Conservation (phyloP, 2,113 vertebrate species). For the Grus americana region DNA sequence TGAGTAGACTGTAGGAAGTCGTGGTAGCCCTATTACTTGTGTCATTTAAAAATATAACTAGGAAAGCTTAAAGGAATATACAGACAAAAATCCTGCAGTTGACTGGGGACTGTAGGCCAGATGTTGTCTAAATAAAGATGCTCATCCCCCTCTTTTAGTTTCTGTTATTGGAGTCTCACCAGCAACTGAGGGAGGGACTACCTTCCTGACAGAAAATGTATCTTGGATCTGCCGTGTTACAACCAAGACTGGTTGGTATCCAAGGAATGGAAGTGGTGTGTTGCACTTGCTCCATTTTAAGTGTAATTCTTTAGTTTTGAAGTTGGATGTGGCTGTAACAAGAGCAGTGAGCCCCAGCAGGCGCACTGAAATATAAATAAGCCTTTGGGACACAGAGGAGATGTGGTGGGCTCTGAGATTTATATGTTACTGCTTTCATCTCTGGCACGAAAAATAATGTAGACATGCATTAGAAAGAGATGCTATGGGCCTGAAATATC, state of each 20-base stretch:
- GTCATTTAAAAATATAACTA: neutral
- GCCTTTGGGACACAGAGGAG: slow-evolving; percentile 1
- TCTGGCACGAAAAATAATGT: slow-evolving; percentile 6
- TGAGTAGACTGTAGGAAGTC: neutral
- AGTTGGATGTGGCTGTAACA: neutral
- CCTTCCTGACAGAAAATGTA: neutral
- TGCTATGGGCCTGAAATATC: slow-evolving; percentile 24
- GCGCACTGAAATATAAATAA: slow-evolving; percentile 2
- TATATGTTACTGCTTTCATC: slow-evolving; percentile 15
- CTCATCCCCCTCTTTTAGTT: neutral
- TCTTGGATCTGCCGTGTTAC: neutral
- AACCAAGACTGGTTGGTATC: neutral
- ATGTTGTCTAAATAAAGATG: neutral
- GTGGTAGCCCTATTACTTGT: neutral
- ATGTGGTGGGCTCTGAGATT: slow-evolving; percentile 23
- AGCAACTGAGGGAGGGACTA: neutral
- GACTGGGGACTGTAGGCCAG: neutral
- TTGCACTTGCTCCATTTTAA: neutral
- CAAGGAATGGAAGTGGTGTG: neutral
- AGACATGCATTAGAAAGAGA: neutral
- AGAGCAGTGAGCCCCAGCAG: neutral
- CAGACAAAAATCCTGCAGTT: neutral
- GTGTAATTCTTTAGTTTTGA: neutral
- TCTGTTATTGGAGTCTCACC: neutral
- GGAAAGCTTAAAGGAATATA: neutral